Base-by-base conservation (phyloP, 2,888 invertebrate species). In the Tiliacea aurago region DNA sequence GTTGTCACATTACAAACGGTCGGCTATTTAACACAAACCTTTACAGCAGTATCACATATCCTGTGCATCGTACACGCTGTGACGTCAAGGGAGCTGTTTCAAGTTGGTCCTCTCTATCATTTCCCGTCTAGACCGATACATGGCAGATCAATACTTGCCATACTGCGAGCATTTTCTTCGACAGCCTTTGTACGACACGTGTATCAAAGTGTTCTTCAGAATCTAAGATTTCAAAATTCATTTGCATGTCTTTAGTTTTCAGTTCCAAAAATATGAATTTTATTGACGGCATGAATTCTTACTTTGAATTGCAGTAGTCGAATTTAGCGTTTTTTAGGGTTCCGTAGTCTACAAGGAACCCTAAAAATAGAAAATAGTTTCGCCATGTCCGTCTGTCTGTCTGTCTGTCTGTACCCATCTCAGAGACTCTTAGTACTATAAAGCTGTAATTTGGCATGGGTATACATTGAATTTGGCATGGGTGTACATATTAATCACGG, bases 51-150 rank as follows among this genome's bases (percentile, higher is more conserved):
- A 45, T 41, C 47, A 51, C 53, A 59, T 56, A 65, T 71, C 43
- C 58, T 55, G 47, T 62, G 55, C 20, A 69, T 7, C 55, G 49
- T 33, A 33, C 47, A 51, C n/a, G 56, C 41, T 66, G 49, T 61
- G 68, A 51, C 37, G 63, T 66, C 51, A 58, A 20, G 51, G 58
- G 62, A 71, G 61, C 70, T 72, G 23, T 70, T 72, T 64, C 67
- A 65, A 76, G 56, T 74, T 55, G 56, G 58, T 70, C 53, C 66
- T 64, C 76, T 61, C 53, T 67, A 77, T 81, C 66, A 84, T 80
- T 85, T 87, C 86, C 86, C 41, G 85, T 87, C 87, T 88, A 88
- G 88, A 86, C 84, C 69, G 55, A 78, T 74, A 83, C 76, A 80
- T 76, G 56, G 55, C 58, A 64, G 74, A 81, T 86, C 85, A 62